Evolutionary conservation across 2,797 vertebrate species (phyloP), one percentile per base, ranked within the genome.

Genomic region (Myotis myotis): DNA sequence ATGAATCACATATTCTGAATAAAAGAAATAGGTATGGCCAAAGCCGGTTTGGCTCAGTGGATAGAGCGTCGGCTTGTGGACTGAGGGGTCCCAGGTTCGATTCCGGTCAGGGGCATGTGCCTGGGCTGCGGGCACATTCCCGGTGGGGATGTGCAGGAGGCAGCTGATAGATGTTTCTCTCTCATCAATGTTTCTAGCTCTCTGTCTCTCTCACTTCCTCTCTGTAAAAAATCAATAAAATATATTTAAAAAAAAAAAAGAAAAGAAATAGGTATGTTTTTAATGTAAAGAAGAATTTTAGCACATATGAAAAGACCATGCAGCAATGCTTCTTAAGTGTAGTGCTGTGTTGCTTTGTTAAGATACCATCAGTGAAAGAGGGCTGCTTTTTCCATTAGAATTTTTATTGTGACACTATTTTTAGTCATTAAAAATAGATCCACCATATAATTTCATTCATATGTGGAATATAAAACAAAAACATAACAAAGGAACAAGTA

Each of bases 341-440:
- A 72, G 57, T 88, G 5, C n/a, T 94, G 3, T 85, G 68, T 55
- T 88, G 5, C n/a, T 94, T 96, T 83, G 47, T 89, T 87, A 92
- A 87, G 51, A 92, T 91, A 60, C 6, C 17, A 28, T 75, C 71
- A 89, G 49, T 92, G 71, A 79, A 97, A 71, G 70, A 85, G 5
- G 87, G n/a, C n/a, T 57, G 23, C 4, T 89, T 70, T 25, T 84
- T 90, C 19, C 64, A 79, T 53, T 49, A 86, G 30, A 66, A 85
- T 95, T 98, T 95, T 13, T 93, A 93, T 91, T 85, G 44, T 41
- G 75, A 49, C 28, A 30, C 72, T 97, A 49, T 95, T 96, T 90
- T 95, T 97, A 94, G 23, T 83, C 92, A 16, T 96, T 84, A 97
- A 88, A 82, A 95, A 96, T 84, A 96, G 71, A 2, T 22, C 91